Evolutionary conservation across 1,140 invertebrate species (phyloP).

Genomic region (Parasteatoda tepidariorum): DNA sequence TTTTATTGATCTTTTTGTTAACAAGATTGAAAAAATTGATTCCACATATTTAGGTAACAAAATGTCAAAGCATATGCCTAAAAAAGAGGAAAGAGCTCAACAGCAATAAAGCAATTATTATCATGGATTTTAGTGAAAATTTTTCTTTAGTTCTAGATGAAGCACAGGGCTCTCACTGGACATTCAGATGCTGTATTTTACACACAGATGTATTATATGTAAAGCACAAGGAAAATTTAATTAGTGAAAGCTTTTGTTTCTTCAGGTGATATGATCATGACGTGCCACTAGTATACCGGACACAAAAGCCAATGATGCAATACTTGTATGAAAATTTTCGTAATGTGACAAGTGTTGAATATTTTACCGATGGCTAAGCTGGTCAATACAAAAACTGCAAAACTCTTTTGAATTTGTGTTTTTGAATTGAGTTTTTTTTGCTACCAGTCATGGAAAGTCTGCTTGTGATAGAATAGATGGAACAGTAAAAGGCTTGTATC

Average conservation of each 20-base stretch:
- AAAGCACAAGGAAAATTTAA: background rate
- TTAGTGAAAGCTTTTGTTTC: no score
- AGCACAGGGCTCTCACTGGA: slow-evolving; percentile 62
- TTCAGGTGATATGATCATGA: background rate
- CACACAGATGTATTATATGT: no score
- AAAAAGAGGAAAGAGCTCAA: slow-evolving; percentile 24
- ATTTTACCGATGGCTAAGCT: background rate
- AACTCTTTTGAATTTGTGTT: slow-evolving; percentile 35
- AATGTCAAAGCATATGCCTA: slow-evolving; percentile 16
- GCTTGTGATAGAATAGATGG: slow-evolving; percentile 59
- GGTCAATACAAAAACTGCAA: slow-evolving; percentile 13
- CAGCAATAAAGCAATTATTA: slow-evolving; percentile 27
- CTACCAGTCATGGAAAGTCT: slow-evolving; percentile 56
- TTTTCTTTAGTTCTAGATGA: slow-evolving; percentile 62
- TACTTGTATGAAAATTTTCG: background rate
- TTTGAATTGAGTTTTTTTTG: slow-evolving; percentile 59
- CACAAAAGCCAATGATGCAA: no score
- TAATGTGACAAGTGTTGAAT: background rate
- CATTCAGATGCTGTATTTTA: slow-evolving; percentile 62
- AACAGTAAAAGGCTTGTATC: slow-evolving; percentile 44
- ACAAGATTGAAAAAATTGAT: background rate
- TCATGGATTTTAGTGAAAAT: no score
- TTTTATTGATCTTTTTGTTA: background rate
- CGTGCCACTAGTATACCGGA: no score
- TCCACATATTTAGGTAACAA: slow-evolving; percentile 3